Conservation (phyloP, 1,140 invertebrate species). For the Rhagoletis pomonella region DNA sequence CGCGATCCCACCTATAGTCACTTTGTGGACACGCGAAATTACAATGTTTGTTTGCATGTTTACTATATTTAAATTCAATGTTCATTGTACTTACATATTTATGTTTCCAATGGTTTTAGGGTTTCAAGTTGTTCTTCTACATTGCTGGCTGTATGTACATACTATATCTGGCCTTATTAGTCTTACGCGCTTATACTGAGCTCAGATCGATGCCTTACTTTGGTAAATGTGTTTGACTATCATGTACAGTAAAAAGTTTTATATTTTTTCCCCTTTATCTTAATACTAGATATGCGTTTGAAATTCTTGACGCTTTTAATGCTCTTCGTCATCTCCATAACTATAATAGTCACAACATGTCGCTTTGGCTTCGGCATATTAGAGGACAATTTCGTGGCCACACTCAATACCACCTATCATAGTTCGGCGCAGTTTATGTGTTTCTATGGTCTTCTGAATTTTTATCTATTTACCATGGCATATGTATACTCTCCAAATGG, state of each 20-base stretch:
- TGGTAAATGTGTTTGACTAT: constrained; percentile 79
- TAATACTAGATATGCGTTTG: constrained; percentile 86
- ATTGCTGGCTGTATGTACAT: constrained; percentile 89
- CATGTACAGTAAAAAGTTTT: not conserved
- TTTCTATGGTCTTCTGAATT: constrained; percentile 95
- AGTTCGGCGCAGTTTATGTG: constrained; percentile 96
- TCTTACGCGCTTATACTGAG: constrained; percentile 94
- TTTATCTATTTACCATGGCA: constrained; percentile 94
- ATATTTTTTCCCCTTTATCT: not conserved
- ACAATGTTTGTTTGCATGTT: constrained; percentile 82
- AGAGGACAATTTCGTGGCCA: constrained; percentile 95
- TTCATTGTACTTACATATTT: not conserved
- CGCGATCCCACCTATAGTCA: constrained; percentile 96
- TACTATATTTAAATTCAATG: not conserved
- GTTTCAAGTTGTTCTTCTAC: constrained; percentile 92
- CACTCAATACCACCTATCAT: constrained; percentile 88
- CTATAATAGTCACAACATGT: constrained; percentile 84
- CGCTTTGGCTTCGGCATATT: constrained; percentile 91
- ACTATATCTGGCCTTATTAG: constrained; percentile 87
- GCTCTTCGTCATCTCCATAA: constrained; percentile 87
- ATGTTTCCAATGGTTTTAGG: constrained; percentile 70
- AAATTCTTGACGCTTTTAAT: constrained; percentile 93
- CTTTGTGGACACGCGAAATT: constrained; percentile 89
- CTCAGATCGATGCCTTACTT: constrained; percentile 97
- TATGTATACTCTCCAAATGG: constrained; percentile 94